Evolutionary conservation across 2,113 vertebrate species (phyloP).

Genomic region (Chauna torquata): DNA sequence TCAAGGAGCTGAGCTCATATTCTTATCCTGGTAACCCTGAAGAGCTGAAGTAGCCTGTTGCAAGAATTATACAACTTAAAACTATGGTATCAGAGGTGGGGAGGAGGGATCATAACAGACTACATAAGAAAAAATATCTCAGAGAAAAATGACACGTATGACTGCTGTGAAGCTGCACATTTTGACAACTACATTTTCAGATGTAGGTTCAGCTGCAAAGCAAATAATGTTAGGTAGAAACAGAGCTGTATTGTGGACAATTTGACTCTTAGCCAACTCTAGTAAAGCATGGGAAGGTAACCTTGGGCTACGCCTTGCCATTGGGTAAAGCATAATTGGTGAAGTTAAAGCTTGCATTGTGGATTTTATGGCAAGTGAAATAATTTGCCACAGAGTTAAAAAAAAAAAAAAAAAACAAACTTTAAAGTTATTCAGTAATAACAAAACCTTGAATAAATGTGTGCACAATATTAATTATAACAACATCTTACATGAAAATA

Average conservation of each 20-base stretch:
- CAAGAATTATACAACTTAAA: neutral
- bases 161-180: neutral
- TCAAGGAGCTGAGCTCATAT: neutral
- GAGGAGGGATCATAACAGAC: neutral
- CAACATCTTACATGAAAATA: neutral
- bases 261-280: neutral
- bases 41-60: neutral
- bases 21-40: neutral
- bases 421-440: neutral
- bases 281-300: neutral
- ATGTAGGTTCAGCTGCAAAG: neutral
- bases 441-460: neutral
- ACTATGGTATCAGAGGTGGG: neutral
- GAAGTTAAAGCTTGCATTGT: neutral
- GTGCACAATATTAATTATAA: neutral
- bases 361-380: conserved; percentile 3
- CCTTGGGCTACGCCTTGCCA: conserved; percentile 20
- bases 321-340: neutral
- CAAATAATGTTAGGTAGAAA: neutral
- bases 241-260: neutral
- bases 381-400: neutral
- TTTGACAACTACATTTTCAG: neutral
- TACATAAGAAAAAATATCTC: neutral
- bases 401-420: neutral
- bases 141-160: neutral